Conservation (phyloP, 2,113 vertebrate genomes). For the Toxotes jaculatrix region DNA sequence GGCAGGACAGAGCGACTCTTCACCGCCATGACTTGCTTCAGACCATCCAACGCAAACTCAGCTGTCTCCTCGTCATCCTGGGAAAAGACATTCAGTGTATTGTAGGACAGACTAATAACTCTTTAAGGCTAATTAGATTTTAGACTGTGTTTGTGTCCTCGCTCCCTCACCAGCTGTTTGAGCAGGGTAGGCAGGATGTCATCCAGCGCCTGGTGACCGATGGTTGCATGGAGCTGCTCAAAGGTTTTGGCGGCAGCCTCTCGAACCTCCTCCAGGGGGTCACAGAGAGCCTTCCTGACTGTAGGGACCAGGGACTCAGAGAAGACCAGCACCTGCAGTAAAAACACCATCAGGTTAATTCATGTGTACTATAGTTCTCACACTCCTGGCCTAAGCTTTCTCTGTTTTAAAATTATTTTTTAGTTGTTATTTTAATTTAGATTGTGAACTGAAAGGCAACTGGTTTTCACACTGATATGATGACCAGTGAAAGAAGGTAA, state of each 20-base stretch:
- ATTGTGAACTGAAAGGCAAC: neutral
- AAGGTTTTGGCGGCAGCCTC: conserved; percentile 99
- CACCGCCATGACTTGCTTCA: conserved; percentile 99
- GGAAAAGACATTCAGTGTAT: neutral
- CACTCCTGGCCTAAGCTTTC: neutral
- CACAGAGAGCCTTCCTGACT: conserved; percentile 95
- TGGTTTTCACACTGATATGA: no score
- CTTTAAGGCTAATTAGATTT: neutral
- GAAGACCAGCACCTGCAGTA: conserved; percentile 92
- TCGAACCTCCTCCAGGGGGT: conserved; percentile 95
- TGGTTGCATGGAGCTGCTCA: conserved; percentile 97
- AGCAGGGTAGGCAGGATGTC: conserved; percentile 95
- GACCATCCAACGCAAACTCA: conserved; percentile 95
- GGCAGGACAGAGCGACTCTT: conserved; percentile 98
- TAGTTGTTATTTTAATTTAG: neutral
- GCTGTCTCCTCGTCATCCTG: conserved; percentile 91
- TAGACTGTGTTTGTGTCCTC: neutral
- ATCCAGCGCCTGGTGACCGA: conserved; percentile 96
- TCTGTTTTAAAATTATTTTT: neutral
- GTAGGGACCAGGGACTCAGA: conserved; percentile 97
- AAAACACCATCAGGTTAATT: neutral
- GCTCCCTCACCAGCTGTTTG: conserved; percentile 91
- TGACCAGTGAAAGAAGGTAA: no score
- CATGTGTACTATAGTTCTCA: neutral
- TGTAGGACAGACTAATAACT: neutral